A percentile compares a stretch with the other conserved stretches of the same genome.
Conservation (phyloP, 1,140 invertebrate species). For the Sipha flava region DNA sequence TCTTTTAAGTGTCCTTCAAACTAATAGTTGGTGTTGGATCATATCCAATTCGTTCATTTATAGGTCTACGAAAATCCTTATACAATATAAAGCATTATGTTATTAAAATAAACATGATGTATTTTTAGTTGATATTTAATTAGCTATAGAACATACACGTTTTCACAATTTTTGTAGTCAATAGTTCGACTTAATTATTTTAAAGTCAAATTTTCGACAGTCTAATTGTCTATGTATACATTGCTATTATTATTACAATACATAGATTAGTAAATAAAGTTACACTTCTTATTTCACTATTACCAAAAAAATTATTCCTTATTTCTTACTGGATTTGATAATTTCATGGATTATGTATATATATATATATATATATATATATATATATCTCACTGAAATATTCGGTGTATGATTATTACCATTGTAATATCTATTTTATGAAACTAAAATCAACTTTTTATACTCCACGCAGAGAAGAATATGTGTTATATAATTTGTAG, state of each 20-base stretch:
- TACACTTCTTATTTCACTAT: neutral
- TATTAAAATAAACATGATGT: neutral
- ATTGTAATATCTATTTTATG: too few relatives aligned
- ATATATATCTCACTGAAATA: too few relatives aligned
- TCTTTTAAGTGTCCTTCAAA: neutral
- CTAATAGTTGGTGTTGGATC: neutral
- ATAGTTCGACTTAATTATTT: too few relatives aligned
- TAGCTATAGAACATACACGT: neutral
- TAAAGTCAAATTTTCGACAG: too few relatives aligned
- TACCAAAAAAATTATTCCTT: neutral
- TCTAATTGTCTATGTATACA: neutral
- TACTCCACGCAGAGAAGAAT: too few relatives aligned
- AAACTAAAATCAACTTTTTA: too few relatives aligned
- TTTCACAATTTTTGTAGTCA: too few relatives aligned
- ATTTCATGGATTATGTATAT: too few relatives aligned
- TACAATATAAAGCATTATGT: neutral
- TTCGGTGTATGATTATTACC: too few relatives aligned
- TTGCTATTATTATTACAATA: neutral
- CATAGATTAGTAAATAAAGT: neutral
- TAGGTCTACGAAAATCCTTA: neutral
- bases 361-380: too few relatives aligned
- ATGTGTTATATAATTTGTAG: too few relatives aligned
- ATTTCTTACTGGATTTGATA: too few relatives aligned
- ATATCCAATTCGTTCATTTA: conserved; percentile 9
- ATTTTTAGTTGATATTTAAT: neutral